phyloP scores from a whole-genome alignment of 2,888 invertebrate species.

The Magallana nippona region DNA sequence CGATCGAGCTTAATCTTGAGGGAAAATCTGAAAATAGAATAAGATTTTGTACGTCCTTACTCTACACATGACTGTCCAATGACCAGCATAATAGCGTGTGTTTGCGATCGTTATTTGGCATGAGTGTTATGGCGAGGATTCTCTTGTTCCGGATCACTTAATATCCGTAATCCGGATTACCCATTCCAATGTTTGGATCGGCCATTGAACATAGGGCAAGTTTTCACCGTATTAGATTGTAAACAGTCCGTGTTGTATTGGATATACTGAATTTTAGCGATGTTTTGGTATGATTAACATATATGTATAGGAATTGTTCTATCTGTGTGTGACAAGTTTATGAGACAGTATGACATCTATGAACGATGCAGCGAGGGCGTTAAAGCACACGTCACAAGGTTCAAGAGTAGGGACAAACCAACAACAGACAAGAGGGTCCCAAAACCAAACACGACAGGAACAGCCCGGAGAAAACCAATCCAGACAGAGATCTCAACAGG shows the following conservation, averaged over 20 bases:
- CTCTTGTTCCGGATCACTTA: background rate
- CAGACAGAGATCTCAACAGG: background rate
- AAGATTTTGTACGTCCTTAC: too few species aligned
- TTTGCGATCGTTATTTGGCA: constrained; percentile 25
- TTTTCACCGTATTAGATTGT: background rate
- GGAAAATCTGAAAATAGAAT: too few species aligned
- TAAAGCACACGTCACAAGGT: constrained; percentile 20
- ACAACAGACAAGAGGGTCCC: constrained; percentile 6
- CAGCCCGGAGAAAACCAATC: background rate
- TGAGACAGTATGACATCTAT: constrained; percentile 2
- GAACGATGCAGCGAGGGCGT: constrained; percentile 4
- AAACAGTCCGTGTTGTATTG: background rate
- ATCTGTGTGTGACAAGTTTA: background rate
- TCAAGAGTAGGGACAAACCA: constrained; percentile 20
- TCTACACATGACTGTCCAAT: too few species aligned
- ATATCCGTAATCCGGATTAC: constrained; percentile 12
- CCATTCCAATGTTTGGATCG: background rate
- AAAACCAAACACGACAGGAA: background rate
- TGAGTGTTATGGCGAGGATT: background rate
- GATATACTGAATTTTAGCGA: background rate
- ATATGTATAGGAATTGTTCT: background rate
- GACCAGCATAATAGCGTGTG: background rate
- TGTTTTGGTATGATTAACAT: background rate
- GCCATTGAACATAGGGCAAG: background rate
- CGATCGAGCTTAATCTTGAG: too few species aligned